Evolutionary conservation across 2,888 invertebrate genomes (phyloP), one percentile per base, ranked within the genome.

Genomic region (Oxytorus armatus): DNA sequence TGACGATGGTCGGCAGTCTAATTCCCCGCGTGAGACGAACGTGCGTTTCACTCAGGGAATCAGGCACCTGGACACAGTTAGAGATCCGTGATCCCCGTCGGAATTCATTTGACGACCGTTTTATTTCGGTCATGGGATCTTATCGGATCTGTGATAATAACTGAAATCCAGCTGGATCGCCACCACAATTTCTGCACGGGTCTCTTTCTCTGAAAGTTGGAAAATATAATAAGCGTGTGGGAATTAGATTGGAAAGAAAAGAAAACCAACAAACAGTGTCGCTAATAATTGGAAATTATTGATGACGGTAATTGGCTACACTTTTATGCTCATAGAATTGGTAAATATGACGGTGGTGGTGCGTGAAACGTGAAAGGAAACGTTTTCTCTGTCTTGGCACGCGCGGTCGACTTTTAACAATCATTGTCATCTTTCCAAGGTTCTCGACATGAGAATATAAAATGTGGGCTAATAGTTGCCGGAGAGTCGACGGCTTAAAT

Each of bases 391-490:
- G n/a, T 39, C 29, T 14, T 36, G 39, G 49, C 59, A 72, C 59
- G 29, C 70, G 70, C 70, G n/a, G n/a, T 72, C 36, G 16, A 47
- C 36, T 72, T 72, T 72, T 68, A 59, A 75, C 44, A 51, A 75
- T 75, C 47, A 59, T 75, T 75, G 75, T 75, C 75, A 75, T 75
- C 39, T 68, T 14, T 51, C 39, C 29, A 44, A 57, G 55, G 44
- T 44, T 33, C 75, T 59, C 57, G 55, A 10, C 59, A 53, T 11
- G 59, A 59, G 55, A 49, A 65, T 59, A 75, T 59, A 61, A 76
- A 76, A 76, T 76, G 76, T 76, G 76, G 76, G 76, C 61, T 76
- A 76, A 76, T 76, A 68, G 76, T 61, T 42, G 51, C 14, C 49
- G 47, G 68, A 66, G 76, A 76, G 68, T 69, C 59, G 51, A 68